phyloP scores from a whole-genome alignment of 2,888 invertebrate genomes.

The Hydrotaea diabolus region DNA sequence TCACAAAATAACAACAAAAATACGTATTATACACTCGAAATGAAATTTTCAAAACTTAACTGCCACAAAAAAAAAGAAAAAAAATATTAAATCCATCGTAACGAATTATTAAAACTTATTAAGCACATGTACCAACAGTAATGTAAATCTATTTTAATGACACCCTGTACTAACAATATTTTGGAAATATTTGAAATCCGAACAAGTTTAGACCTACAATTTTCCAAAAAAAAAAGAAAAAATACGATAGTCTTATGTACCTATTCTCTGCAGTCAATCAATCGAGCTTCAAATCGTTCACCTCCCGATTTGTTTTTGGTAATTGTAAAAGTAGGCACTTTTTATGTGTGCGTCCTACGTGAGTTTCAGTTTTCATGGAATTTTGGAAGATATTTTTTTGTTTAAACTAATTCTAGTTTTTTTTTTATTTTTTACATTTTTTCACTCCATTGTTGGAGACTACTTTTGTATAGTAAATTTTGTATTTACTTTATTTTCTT shows the following conservation, averaged over 20 bases:
- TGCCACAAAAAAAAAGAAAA: background rate
- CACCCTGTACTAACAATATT: constrained; percentile 3
- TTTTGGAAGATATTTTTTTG: background rate
- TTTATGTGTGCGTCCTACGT: background rate
- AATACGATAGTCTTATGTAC: too few relatives aligned
- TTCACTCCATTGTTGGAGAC: background rate
- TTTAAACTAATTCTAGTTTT: background rate
- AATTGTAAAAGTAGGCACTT: constrained; percentile 5
- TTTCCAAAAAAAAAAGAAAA: background rate
- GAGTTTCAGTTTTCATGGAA: background rate
- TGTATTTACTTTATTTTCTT: constrained; percentile 52
- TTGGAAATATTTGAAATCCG: background rate
- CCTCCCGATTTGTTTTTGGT: background rate
- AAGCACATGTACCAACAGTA: background rate
- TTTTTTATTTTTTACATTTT: background rate
- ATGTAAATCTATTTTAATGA: background rate
- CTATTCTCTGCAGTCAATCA: background rate
- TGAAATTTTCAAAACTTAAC: constrained; percentile 2
- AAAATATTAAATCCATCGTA: background rate
- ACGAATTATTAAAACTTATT: background rate
- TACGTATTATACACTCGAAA: constrained; percentile 26
- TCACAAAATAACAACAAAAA: background rate
- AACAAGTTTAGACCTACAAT: too few relatives aligned
- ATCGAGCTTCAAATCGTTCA: background rate
- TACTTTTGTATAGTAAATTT: constrained; percentile 32